These are phyloP conservation scores for Pongo abelii DNA, from an alignment of 2,113 vertebrate species.

Conservation along the genomic window DNA sequence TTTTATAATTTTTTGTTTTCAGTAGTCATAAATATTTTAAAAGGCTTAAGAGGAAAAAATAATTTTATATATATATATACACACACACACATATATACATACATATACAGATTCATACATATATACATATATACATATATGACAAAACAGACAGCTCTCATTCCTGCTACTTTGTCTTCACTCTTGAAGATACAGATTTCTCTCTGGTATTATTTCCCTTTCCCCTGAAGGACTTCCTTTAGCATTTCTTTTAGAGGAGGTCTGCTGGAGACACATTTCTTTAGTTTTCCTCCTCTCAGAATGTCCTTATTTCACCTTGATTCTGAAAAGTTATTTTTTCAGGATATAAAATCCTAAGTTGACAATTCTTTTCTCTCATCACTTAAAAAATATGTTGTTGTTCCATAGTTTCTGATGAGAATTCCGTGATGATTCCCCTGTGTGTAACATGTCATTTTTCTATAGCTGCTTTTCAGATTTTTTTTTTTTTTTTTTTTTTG, in stretches of 20 bases:
- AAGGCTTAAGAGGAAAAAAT: not conserved
- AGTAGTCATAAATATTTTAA: not conserved
- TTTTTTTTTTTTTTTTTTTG: no score
- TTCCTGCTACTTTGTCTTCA: not conserved
- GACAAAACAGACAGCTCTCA: not conserved
- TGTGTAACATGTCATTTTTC: not conserved
- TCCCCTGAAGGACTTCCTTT: not conserved
- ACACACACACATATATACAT: no score
- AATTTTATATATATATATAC: no score
- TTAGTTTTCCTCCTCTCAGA: not conserved
- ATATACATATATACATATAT: not conserved
- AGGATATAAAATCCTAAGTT: no score
- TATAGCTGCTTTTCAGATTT: no score
- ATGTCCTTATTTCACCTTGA: not conserved
- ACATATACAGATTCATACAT: no score
- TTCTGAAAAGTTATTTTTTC: no score
- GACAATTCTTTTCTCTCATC: not conserved
- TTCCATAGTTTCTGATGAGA: not conserved
- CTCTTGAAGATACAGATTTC: no score
- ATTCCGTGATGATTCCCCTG: not conserved
- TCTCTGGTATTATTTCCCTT: not conserved
- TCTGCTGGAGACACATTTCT: not conserved
- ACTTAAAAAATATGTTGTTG: no score
- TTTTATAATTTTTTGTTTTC: not conserved
- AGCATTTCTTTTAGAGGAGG: not conserved